Evolutionary conservation across 2,888 invertebrate genomes (phyloP), one percentile per base, ranked within the genome.

Genomic region (Tetramorium bicarinatum): DNA sequence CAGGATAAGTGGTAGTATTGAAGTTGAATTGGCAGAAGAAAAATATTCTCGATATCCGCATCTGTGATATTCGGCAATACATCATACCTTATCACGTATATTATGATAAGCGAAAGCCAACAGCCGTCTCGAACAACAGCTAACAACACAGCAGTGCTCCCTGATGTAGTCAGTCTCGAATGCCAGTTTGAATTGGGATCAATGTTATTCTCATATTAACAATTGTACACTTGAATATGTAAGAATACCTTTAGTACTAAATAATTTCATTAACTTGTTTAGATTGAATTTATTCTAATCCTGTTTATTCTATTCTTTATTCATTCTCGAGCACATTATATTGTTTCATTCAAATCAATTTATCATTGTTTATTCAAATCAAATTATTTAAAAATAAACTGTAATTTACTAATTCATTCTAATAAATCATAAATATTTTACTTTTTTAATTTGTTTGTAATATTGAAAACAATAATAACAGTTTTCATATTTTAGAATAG

Each of bases 11-110:
- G 18, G 34, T 25, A 34, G 11, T 34, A 62, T 61, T 75, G 15
- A 75, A 62, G 49, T 49, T 54, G 11, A 25, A 41, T 2, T 8
- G 8, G 1, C 38, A 25, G 13, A 11, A 67, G 18, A 13, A 59
- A 59, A 49, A 47, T 69, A 59, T 18, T 67, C 11, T 44, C 29
- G 15, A 0, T 21, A 77, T 56, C n/a, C 25, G 2, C 15, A 69
- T 49, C 71, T 71, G 59, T 79, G 71, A 71, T 79, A 44, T 21
- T 25, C 3, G 13, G 44, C 11, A 71, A 56, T 79, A 56, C 3
- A 67, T 79, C 21, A 79, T 34, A 21, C 25, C 21, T 18, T 79
- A 71, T 79, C 79, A 38, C 18, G 2, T 18, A 29, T 15, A 47
- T 59, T 71, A 69, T 77, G 44, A 69, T 64, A 76, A 76, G 21